Conservation (phyloP, 2,797 vertebrate genomes). For the Geotrypetes seraphini region DNA sequence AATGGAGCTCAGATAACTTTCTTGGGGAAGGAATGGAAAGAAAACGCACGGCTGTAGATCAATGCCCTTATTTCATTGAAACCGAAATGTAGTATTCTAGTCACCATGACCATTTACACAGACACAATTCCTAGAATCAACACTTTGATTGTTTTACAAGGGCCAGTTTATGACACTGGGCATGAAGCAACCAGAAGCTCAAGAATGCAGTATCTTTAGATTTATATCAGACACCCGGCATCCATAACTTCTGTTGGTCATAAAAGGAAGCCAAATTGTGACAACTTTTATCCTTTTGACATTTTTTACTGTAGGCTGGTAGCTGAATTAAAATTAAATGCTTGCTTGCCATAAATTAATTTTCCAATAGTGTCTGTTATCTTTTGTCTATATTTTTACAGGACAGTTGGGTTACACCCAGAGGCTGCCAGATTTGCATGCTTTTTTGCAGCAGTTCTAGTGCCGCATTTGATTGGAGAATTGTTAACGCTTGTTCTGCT, state of each 20-base stretch:
- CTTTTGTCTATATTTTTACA: constrained; percentile 33
- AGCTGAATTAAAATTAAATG: neutral
- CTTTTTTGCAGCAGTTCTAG: constrained; percentile 77
- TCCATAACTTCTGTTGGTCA: neutral
- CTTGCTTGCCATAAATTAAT: neutral
- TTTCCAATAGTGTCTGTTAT: too few species aligned
- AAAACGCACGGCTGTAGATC: too few species aligned
- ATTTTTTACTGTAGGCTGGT: neutral
- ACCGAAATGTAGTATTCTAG: too few species aligned
- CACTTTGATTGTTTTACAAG: too few species aligned
- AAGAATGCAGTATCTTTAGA: neutral
- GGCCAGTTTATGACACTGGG: too few species aligned
- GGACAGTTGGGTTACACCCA: constrained; percentile 77
- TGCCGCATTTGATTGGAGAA: constrained; percentile 76
- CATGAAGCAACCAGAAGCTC: neutral
- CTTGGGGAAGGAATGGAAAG: too few species aligned
- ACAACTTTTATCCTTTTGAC: neutral
- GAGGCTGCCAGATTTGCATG: constrained; percentile 71
- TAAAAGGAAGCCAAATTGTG: neutral
- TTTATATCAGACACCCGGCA: neutral
- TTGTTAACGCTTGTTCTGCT: constrained; percentile 73
- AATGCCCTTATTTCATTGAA: too few species aligned
- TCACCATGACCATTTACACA: too few species aligned
- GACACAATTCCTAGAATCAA: too few species aligned
- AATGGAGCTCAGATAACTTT: too few species aligned